Evolutionary conservation across 2,888 invertebrate genomes (phyloP), one percentile per base, ranked within the genome.

Genomic region (Drosophila siamana): DNA sequence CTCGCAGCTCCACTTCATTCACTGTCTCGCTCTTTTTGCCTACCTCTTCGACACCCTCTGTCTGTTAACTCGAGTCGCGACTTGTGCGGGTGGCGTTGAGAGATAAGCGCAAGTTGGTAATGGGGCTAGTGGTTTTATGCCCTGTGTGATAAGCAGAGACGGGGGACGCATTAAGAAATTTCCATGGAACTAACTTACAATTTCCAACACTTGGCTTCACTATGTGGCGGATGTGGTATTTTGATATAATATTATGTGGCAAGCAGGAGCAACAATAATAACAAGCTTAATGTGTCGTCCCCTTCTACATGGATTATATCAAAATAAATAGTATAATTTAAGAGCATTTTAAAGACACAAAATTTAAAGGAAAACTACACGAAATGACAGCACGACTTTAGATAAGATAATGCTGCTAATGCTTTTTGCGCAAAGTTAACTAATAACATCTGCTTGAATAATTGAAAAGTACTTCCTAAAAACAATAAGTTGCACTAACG

Each of bases 101-200:
- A 78, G 79, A 78, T 78, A 78, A 78, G 78, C 57, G 15, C 52
- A 24, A 69, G 66, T 62, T 63, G 60, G 46, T 64, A 65, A 33
- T 48, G 48, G 33, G 55, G 54, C 47, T 61, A 72, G 52, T 38
- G 60, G 59, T 68, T 67, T 60, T 50, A 65, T 67, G 50, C 33
- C 22, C 47, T 56, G 26, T 44, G 33, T 41, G 74, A 77, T 76
- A 80, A 83, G 75, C 62, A 33, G 30, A 9, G n/a, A 6, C 15
- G 16, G 11, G 15, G 19, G 30, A 33, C 22, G 69, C 57, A 38
- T 50, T 65, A 55, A 52, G 36, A 40, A 59, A 61, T 62, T 74
- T 74, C 67, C 54, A 46, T 44, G 59, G 52, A 74, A 69, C 43
- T 48, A 52, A 44, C 30, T 33, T 13, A 36, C 43, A 67, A 54